phyloP scores from a whole-genome alignment of 2,797 vertebrate species.

The Peromyscus nudipes region DNA sequence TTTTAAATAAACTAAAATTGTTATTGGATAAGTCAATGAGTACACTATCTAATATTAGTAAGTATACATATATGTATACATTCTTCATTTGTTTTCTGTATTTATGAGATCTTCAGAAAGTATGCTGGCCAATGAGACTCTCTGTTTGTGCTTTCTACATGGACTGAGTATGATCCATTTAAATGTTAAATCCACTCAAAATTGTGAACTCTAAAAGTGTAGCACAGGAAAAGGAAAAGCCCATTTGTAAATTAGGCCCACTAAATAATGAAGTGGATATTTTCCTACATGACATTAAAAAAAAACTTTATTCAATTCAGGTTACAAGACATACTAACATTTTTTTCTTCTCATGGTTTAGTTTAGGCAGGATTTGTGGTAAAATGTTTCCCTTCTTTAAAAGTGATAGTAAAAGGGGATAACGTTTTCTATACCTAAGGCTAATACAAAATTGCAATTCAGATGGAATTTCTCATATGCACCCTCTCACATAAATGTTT shows the following conservation, averaged over 20 bases:
- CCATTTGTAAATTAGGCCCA: background rate
- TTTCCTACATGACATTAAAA: conserved; percentile 19
- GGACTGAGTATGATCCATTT: background rate
- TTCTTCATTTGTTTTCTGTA: conserved; percentile 25
- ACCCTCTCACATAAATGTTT: conserved; percentile 58
- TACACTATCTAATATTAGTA: background rate
- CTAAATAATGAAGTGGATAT: conserved; percentile 28
- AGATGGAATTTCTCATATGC: conserved; percentile 39
- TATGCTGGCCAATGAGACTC: background rate
- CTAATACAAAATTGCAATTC: conserved; percentile 66
- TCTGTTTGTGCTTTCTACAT: background rate
- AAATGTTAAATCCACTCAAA: conserved; percentile 9
- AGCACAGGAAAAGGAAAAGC: background rate
- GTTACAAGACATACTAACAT: conserved; percentile 12
- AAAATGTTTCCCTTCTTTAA: conserved; percentile 67
- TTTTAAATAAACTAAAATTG: conserved; percentile 11
- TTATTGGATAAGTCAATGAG: background rate
- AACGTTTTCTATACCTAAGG: conserved; percentile 61
- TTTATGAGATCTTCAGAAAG: background rate
- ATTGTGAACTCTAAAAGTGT: conserved; percentile 9
- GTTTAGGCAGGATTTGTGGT: conserved; percentile 45
- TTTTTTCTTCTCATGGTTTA: conserved; percentile 37
- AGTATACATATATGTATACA: background rate
- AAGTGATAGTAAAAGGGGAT: conserved; percentile 66
- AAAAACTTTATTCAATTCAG: conserved; percentile 49